A percentile compares a stretch with the other conserved stretches of the same genome.
phyloP scores from a whole-genome alignment of 2,888 invertebrate species.

The Apeira syringaria region DNA sequence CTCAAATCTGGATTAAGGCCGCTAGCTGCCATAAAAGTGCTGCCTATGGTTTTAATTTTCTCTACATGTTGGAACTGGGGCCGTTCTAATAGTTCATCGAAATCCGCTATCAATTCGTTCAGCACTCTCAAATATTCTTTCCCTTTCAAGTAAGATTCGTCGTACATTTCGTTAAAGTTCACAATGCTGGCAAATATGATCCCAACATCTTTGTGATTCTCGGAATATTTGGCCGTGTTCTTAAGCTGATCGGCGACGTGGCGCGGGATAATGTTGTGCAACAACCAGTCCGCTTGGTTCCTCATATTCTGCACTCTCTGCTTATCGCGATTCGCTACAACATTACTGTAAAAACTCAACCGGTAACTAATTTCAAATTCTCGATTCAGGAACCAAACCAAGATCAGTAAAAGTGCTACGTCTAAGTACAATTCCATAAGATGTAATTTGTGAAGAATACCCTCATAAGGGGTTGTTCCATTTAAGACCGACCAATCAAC shows the following conservation, averaged over 20 bases:
- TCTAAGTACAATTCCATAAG: slow-evolving; percentile 91
- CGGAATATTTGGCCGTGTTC: slow-evolving; percentile 96
- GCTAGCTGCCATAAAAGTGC: slow-evolving; percentile 98
- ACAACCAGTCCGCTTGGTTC: slow-evolving; percentile 97
- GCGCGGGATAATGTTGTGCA: slow-evolving; percentile 98
- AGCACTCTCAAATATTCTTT: slow-evolving; percentile 97
- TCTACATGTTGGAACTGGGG: slow-evolving; percentile 94
- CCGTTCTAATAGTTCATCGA: slow-evolving; percentile 94
- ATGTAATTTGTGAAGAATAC: slow-evolving; percentile 59
- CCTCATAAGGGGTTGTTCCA: slow-evolving; percentile 38
- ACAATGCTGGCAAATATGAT: slow-evolving; percentile 98
- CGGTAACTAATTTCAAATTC: slow-evolving; percentile 98
- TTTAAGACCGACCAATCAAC: slow-evolving; percentile 43
- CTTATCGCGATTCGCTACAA: slow-evolving; percentile 94
- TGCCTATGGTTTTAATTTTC: slow-evolving; percentile 98
- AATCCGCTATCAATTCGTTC: slow-evolving; percentile 98
- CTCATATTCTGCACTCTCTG: slow-evolving; percentile 95
- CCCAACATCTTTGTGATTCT: slow-evolving; percentile 95
- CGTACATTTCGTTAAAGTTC: slow-evolving; percentile 99
- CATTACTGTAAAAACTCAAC: slow-evolving; percentile 95
- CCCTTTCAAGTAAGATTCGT: slow-evolving; percentile 97
- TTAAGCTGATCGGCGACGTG: slow-evolving; percentile 97
- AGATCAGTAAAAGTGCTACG: slow-evolving; percentile 90
- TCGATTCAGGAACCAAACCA: slow-evolving; percentile 96
- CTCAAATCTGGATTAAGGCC: slow-evolving; percentile 94